phyloP scores from a whole-genome alignment of 2,797 vertebrate species.

The Apogon hyalosoma region DNA sequence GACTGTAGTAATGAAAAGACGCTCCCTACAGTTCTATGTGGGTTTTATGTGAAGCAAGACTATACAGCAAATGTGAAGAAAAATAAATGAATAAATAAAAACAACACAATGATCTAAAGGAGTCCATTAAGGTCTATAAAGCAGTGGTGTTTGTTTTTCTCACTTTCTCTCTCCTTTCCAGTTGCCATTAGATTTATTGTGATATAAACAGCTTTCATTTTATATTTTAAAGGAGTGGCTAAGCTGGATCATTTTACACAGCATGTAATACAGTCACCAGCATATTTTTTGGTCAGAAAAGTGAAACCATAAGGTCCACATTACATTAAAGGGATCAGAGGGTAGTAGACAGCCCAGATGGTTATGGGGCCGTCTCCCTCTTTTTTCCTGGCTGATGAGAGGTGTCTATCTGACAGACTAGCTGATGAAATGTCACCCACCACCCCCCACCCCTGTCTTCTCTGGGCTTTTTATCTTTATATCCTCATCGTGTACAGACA shows the following conservation, averaged over 20 bases:
- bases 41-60: too few relatives aligned
- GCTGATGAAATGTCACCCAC: constrained; percentile 54
- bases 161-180: too few relatives aligned
- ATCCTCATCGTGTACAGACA: constrained; percentile 35
- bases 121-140: too few relatives aligned
- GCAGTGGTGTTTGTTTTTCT: too few relatives aligned
- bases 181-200: too few relatives aligned
- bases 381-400: constrained; percentile 22
- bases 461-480: constrained; percentile 43
- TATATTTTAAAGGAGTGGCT: constrained; percentile 1
- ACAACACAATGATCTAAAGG: too few relatives aligned
- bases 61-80: too few relatives aligned
- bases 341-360: constrained; percentile 41
- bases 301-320: constrained; percentile 25
- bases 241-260: constrained; percentile 19
- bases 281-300: constrained; percentile 27
- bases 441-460: background rate
- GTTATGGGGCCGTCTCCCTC: constrained; percentile 38
- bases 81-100: too few relatives aligned
- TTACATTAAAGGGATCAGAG: constrained; percentile 36
- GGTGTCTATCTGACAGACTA: constrained; percentile 56
- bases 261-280: constrained; percentile 15
- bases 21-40: too few relatives aligned
- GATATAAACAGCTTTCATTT: too few relatives aligned
- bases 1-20: too few relatives aligned